Conservation (phyloP, 2,797 vertebrate genomes). For the Vipera ursinii region DNA sequence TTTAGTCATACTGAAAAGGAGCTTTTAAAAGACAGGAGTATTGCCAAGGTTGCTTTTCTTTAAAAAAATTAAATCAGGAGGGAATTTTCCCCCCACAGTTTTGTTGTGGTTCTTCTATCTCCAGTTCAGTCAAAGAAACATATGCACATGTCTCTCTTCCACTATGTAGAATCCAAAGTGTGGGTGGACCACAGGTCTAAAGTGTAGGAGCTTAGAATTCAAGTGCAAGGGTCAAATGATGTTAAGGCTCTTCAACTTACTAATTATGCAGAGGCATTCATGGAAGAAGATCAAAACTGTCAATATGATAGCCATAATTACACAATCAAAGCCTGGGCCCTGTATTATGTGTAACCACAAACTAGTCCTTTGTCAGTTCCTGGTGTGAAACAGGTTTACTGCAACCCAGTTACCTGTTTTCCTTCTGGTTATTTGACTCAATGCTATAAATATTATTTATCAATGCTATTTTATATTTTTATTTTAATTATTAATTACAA, state of each 20-base stretch:
- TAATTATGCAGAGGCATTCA: background rate
- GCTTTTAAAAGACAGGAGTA: background rate
- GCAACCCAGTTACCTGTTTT: background rate
- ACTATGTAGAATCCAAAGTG: background rate
- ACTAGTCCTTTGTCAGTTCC: background rate
- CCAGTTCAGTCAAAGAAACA: background rate
- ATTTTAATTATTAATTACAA: background rate
- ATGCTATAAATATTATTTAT: background rate
- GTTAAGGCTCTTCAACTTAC: background rate
- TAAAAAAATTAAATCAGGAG: background rate
- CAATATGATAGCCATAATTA: background rate
- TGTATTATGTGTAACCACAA: background rate
- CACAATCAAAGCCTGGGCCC: background rate
- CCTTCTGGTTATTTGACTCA: background rate
- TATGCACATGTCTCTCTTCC: background rate
- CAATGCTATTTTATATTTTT: background rate
- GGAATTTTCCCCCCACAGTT: background rate
- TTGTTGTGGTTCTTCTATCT: background rate
- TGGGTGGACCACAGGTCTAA: background rate
- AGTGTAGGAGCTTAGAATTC: background rate
- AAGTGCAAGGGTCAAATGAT: background rate
- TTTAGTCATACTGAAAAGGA: background rate
- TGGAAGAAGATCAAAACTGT: background rate
- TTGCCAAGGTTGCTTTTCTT: background rate
- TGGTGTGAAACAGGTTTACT: background rate